phyloP scores from a whole-genome alignment of 2,888 invertebrate genomes.

The Pyralis farinalis region DNA sequence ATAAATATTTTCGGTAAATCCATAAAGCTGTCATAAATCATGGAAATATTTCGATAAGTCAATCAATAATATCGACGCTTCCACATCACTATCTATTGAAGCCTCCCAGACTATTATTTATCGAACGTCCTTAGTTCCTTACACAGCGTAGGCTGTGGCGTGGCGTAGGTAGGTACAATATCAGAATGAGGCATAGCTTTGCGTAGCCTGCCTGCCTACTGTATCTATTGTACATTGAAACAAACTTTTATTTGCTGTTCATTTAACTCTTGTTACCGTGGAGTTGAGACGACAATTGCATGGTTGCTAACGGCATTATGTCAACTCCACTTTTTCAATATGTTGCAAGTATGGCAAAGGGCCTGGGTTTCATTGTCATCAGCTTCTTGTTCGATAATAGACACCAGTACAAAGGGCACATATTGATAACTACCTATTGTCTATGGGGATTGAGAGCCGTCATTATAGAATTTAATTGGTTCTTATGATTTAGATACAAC shows the following conservation, averaged over 20 bases:
- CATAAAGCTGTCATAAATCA: too few relatives aligned
- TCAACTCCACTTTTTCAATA: neutral
- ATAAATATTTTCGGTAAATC: too few relatives aligned
- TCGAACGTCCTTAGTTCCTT: conserved; percentile 28
- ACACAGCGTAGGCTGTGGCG: conserved; percentile 26
- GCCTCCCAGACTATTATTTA: conserved; percentile 23
- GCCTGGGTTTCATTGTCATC: too few relatives aligned
- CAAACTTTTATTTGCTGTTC: neutral
- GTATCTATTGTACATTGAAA: neutral
- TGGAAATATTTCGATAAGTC: neutral
- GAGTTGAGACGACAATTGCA: neutral
- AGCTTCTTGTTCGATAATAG: too few relatives aligned
- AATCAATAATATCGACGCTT: neutral
- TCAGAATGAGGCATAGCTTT: conserved; percentile 37
- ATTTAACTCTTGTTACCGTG: conserved; percentile 17
- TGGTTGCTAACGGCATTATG: neutral
- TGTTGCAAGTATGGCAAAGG: neutral
- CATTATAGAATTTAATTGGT: too few relatives aligned
- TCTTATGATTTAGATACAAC: too few relatives aligned
- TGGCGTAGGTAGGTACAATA: too few relatives aligned
- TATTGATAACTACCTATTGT: too few relatives aligned
- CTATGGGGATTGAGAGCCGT: too few relatives aligned
- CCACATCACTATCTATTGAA: conserved; percentile 11
- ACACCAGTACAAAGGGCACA: too few relatives aligned
- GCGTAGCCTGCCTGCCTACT: conserved; percentile 40